These are phyloP conservation scores for Equus przewalskii DNA, from an alignment of 2,113 vertebrate species.

Conservation along the genomic window DNA sequence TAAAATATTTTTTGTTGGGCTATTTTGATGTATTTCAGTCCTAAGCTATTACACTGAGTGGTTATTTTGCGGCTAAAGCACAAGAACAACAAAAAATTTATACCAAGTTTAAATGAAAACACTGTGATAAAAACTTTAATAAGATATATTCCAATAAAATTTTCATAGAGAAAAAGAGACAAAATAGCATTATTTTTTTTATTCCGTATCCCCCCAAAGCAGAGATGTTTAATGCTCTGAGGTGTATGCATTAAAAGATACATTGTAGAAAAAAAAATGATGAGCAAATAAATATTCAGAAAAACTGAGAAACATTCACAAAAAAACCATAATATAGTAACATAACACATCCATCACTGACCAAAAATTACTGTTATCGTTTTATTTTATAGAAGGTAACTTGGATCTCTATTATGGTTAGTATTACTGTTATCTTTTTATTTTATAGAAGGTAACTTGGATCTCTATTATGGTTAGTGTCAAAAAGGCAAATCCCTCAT, in stretches of 20 bases:
- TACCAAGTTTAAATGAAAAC: slow-evolving; percentile 56
- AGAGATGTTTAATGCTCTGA: background rate
- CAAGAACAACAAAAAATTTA: slow-evolving; percentile 50
- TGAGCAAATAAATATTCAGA: background rate
- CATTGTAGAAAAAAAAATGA: background rate
- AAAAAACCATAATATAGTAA: background rate
- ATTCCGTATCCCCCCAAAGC: background rate
- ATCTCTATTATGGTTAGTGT: background rate
- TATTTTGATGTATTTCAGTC: slow-evolving; percentile 77
- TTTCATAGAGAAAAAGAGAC: background rate
- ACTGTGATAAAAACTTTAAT: background rate
- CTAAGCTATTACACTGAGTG: slow-evolving; percentile 61
- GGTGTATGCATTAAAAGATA: background rate
- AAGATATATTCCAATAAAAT: background rate
- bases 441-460: background rate
- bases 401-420: background rate
- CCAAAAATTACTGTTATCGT: background rate
- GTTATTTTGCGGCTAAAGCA: slow-evolving; percentile 48
- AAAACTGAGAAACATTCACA: background rate
- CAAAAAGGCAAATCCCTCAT: slow-evolving; percentile 21
- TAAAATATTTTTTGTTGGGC: slow-evolving; percentile 65
- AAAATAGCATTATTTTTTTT: slow-evolving; percentile 33
- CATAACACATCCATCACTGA: background rate
- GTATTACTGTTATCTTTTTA: background rate
- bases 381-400: background rate